Base-by-base conservation (phyloP, 2,797 vertebrate genomes). In the Gephyroberyx darwinii region DNA sequence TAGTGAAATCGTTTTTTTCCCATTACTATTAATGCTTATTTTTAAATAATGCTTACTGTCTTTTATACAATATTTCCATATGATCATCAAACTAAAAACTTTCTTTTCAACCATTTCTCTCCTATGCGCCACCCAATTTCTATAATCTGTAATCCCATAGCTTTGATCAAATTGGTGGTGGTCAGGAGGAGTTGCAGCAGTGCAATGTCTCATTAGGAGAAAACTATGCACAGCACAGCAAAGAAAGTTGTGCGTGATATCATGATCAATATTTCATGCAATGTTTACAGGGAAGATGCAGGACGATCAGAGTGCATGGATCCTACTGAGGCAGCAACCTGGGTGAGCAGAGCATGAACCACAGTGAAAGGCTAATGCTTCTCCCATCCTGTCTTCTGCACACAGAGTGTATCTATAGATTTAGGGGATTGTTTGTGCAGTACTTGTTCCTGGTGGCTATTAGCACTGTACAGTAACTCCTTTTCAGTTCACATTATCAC, bases 191-290 rank as follows among this genome's bases (percentile, higher is more conserved):
- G 75, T 74, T 12, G 54, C 66, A 77, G 69, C 78, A 39, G 52
- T 85, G 70, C 54, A 43, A 50, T 35, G 56, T 77, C 80, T 90
- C 80, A 74, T 89, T 89, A 85, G 74, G 60, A 69, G 69, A 31
- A 72, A 78, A 69, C 37, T 39, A 81, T 12, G 22, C 71, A 55
- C 68, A 8, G 65, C 13, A 12, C 67, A 71, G 86, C 74, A 69
- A 67, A 65, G 50, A 59, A 53, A 79, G 56, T 68, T 69, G 52
- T 75, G 73, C 62, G 64, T 45, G 71, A 75, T 78, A 51, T 52
- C 45, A 0, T 62, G 48, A 84, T 92, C 70, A 90, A 89, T 90
- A 86, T 88, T 91, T 90, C 78, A 90, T 90, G 80, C 26, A 7
- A 58, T 81, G 75, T 86, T 85, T 84, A 77, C 83, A 77, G 81